Evolutionary conservation across 2,113 vertebrate genomes (phyloP), one percentile per base, ranked within the genome.

Genomic region (Apodemus speciosus): DNA sequence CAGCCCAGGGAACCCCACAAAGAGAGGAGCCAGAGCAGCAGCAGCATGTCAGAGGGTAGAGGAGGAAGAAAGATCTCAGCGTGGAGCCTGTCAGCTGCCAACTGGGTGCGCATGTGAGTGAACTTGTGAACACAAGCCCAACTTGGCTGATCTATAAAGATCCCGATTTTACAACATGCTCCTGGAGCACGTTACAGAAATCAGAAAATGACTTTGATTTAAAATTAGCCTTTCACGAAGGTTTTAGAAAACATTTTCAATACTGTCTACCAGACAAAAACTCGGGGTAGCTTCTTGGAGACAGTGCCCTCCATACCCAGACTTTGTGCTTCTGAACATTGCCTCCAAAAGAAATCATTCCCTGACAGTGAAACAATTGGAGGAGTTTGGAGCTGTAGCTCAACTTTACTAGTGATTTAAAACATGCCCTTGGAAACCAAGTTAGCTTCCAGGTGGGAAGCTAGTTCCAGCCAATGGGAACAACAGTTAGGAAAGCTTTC

Each of bases 401-500:
- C 88, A 60, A 86, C 85, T 96, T 97, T 94, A 96, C 93, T 96
- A 95, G 43, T 2, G 94, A 85, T 97, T 97, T 95, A 76, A 98
- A 98, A 96, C 90, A 94, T 88, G 96, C 96, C 96, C 96, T 97
- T 96, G 96, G 96, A 97, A 96, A 93, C 81, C 93, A 95, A 92
- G 66, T 93, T 97, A 94, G 81, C 62, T 94, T 93, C 95, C 96
- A 96, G 96, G 95, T 97, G 89, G 96, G 96, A 97, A 94, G 91
- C 25, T 1, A 96, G 85, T 92, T 96, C 91, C 90, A 97, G 86
- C 92, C 96, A 97, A 95, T 90, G 88, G 95, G 96, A 98, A 95
- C 80, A 96, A 92, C 85, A 89, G 88, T 96, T 51, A 2, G 73
- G 79, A 60, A 89, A 88, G 58, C 95, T 97, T 96, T 98, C 90